Evolutionary conservation across 2,797 vertebrate species (phyloP), one percentile per base, ranked within the genome.

Genomic region (Micropoecilia bifurca): DNA sequence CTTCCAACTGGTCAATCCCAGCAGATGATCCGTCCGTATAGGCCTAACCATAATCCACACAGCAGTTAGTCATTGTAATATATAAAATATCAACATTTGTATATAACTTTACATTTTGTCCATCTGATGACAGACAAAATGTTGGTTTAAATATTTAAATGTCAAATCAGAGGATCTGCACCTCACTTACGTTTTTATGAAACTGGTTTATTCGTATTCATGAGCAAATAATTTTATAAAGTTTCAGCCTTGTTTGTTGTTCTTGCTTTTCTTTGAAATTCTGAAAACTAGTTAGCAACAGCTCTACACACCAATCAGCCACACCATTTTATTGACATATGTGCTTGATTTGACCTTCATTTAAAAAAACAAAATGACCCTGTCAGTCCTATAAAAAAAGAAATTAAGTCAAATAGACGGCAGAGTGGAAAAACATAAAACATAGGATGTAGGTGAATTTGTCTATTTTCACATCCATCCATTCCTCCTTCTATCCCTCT

Each of bases 401-500:
- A 53, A 39, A 39, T 73, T 6, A 39, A 53, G 33, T 53, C 36
- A 22, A 53, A 39, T 48, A 53, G 30, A 53, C 36, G 10, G 10
- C 33, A 50, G 16, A 68, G 9, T 22, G 61, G 61, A 63, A 63
- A 63, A 18, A 63, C 4, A 68, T 1, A 39, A 66, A 63, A 63
- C 2, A 25, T 22, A 10, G 3, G 9, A 20, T 22, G 7, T 53
- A 14, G 22, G 22, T 50, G 5, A 36, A 53, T 2, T 39, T 33
- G 8, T 25, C 50, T 39, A 73, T 39, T 39, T 73, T 25, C 47
- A 39, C 22, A n/a, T 83, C 69, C 47, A 20, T 8, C 68, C 39
- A 77, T 57, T 72, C 74, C 36, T 83, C 75, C 69, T 74, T 73
- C 48, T 61, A 41, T 63, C n/a, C 48, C 80, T 83, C 20, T 50